Evolutionary conservation across 92 coral and sea anemone genomes (phyloP), one percentile per base, ranked within the genome.

Genomic region (Actinernus sp.): DNA sequence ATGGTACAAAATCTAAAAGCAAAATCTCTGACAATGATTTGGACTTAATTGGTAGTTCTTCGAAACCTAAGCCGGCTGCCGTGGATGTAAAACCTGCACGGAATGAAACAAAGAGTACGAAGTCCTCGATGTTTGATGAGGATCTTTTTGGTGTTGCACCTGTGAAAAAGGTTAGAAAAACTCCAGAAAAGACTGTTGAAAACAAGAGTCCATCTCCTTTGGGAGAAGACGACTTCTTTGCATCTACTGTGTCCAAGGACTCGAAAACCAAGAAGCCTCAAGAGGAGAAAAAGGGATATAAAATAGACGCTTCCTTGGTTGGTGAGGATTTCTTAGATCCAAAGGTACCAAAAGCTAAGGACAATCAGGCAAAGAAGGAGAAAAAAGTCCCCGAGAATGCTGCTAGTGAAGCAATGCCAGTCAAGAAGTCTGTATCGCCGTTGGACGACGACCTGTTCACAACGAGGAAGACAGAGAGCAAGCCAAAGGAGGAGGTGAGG

Each of bases 361-460:
- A n/a, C n/a, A n/a, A n/a, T n/a, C 43, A 7, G n/a, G 43, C 43
- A 7, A 37, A 37, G n/a, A 7, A 7, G n/a, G n/a, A 37, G 43
- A 37, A 37, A 37, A n/a, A 37, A 37, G 7, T n/a, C 43, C 68
- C 50, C 49, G 41, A 28, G 11, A 60, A 72, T n/a, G n/a, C n/a
- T n/a, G n/a, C n/a, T n/a, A n/a, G n/a, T n/a, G n/a, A n/a, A n/a
- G n/a, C n/a, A n/a, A n/a, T n/a, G n/a, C n/a, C n/a, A 22, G 45
- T 47, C 23, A 33, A 1, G 23, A 44, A 13, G 27, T 26, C 34
- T 17, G 44, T 1, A 24, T 12, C 21, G 23, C 22, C n/a, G n/a
- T n/a, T n/a, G n/a, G 96, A 90, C 27, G 81, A 86, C 45, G 76
- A 84, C 28, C 75, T 88, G 23, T 17, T 79, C 4, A 49, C 67